These are phyloP conservation scores for Lepidurus packardi DNA, from an alignment of 1,140 invertebrate genomes.

Conservation along the genomic window DNA sequence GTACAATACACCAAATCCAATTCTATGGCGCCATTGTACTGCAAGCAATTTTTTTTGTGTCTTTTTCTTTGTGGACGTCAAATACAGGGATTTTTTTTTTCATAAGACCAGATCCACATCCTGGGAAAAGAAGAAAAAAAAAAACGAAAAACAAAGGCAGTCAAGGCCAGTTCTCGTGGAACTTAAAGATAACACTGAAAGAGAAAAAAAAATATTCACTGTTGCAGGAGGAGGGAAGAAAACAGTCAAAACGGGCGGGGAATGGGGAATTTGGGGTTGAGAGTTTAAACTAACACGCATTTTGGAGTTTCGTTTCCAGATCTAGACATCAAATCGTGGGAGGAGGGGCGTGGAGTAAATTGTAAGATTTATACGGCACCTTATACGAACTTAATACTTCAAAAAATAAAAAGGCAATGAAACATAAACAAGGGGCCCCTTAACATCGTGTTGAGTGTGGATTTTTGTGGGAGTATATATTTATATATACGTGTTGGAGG, in stretches of 20 bases:
- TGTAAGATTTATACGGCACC: background rate
- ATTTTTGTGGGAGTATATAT: background rate
- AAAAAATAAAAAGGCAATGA: constrained; percentile 4
- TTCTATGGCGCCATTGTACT: background rate
- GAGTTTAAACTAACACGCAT: background rate
- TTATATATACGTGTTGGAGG: background rate
- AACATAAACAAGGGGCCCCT: background rate
- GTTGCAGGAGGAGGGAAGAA: constrained; percentile 9
- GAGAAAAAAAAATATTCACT: background rate
- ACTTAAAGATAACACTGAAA: background rate
- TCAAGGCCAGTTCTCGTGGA: constrained; percentile 4
- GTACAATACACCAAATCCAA: background rate
- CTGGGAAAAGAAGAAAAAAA: background rate
- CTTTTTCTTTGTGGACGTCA: constrained; percentile 17
- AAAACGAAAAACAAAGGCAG: background rate
- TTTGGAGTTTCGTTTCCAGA: background rate
- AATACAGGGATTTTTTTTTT: background rate
- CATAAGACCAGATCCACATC: constrained; percentile 21
- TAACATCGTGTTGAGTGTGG: constrained; percentile 4
- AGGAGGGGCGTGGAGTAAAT: background rate
- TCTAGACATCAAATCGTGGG: background rate
- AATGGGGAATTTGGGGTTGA: background rate
- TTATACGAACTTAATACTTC: background rate
- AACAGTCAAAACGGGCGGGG: background rate
- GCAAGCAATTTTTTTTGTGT: background rate